Percentiles rank a stretch among this genome's conserved stretches.
phyloP scores from a whole-genome alignment of 1,140 invertebrate genomes.

The Apocrypta bakeri region DNA sequence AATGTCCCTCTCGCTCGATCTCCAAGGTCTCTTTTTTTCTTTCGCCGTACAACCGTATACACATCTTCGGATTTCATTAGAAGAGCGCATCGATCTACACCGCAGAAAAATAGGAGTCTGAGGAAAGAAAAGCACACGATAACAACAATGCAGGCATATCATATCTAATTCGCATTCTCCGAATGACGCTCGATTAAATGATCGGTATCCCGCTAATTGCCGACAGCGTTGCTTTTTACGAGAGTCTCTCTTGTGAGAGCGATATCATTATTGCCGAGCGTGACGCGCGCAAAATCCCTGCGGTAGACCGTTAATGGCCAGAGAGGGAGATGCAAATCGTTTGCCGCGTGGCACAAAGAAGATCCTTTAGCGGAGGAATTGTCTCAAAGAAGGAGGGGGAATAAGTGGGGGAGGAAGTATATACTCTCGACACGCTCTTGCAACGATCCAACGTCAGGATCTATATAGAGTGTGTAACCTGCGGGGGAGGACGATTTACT shows the following conservation, averaged over 20 bases:
- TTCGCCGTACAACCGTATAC: neutral
- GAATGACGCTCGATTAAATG: conserved; percentile 6
- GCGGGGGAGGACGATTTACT: conserved; percentile 6
- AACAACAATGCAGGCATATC: conserved; percentile 11
- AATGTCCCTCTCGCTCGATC: neutral
- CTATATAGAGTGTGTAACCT: too few relatives aligned
- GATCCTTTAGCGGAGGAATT: too few relatives aligned
- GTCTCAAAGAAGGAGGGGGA: too few relatives aligned
- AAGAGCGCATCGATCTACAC: too few relatives aligned
- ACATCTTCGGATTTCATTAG: neutral
- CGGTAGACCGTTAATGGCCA: conserved; percentile 9
- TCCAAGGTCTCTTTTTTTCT: neutral
- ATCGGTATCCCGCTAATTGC: conserved; percentile 41
- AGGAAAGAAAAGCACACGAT: neutral
- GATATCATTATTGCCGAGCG: conserved; percentile 37
- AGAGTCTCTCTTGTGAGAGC: neutral
- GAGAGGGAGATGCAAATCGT: conserved; percentile 42
- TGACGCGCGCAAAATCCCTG: neutral
- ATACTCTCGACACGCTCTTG: too few relatives aligned
- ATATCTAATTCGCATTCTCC: neutral
- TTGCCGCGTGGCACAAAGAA: neutral
- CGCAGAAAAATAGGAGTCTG: neutral
- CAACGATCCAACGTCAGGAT: too few relatives aligned
- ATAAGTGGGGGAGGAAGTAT: too few relatives aligned
- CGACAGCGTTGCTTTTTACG: neutral